Base-by-base conservation (phyloP, 92 coral and sea anemone genomes). In the Pocillopora grandis region DNA sequence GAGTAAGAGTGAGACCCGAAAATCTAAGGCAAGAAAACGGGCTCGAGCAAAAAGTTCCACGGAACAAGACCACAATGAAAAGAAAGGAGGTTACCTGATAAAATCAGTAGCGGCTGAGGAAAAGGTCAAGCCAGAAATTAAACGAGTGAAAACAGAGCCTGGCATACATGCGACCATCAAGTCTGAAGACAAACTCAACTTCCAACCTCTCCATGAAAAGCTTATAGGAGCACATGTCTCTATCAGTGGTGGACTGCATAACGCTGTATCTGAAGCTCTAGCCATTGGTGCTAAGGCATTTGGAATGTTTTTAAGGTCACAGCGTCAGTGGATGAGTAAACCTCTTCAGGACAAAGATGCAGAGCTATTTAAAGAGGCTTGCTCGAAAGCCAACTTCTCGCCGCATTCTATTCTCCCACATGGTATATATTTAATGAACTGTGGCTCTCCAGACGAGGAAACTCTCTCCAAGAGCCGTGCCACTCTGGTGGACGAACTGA, bases 161-260 rank as follows among this genome's bases (percentile, higher is more conserved):
- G 84, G 36, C 35, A 58, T 63, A 5, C 66, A 55, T 19, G 9
- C 62, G 21, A 56, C n/a, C 15, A 67, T 61, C 31, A 75, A 37
- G 20, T 42, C 71, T 69, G 85, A 60, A 16, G 13, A 57, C 13
- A 17, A 62, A 49, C 56, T 62, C 55, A 12, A 13, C n/a, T 49
- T 59, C 18, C 73, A 52, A 57, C 64, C 82, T 4, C 17, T 77
- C 20, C 88, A 66, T 20, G 79, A 79, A 60, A 91, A 94, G 89
- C 87, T 88, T 14, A 86, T 95, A 13, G 98, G 98, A 56, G 98
- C 98, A 56, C 98, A 95, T 81, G 98, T 95, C 12, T 95, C 98
- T 18, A 94, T 95, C 36, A 81, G 89, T 48, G 98, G 98, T 12
- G 95, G 98, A 18, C 69, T 95, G 55, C 89, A 92, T 66, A 93